Evolutionary conservation across 2,113 vertebrate genomes (phyloP).

Genomic region (Gobius niger): DNA sequence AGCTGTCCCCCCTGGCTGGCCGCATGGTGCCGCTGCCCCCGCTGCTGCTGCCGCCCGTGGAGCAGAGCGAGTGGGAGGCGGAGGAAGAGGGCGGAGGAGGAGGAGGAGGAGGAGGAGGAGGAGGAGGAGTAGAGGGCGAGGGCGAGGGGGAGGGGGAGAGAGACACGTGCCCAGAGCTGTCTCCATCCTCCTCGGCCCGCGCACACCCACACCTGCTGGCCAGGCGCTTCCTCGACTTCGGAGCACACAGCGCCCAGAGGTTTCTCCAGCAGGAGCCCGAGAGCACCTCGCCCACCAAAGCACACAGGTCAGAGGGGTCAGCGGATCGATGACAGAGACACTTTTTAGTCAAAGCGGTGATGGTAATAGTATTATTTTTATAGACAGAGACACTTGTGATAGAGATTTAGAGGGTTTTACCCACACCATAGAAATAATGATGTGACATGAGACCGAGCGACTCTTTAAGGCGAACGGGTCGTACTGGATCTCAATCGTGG

Average conservation of each 20-base stretch:
- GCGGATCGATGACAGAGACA: no score
- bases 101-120: constrained; percentile 78
- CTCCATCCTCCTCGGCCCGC: constrained; percentile 64
- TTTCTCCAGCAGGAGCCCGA: constrained; percentile 91
- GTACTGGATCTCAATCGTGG: no score
- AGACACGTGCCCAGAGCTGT: constrained; percentile 77
- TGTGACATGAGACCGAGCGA: no score
- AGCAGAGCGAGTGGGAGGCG: constrained; percentile 74
- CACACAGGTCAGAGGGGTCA: constrained; percentile 79
- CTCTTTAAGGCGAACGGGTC: no score
- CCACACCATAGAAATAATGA: no score
- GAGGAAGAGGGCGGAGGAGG: constrained; percentile 71
- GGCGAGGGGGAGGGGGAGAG: constrained; percentile 56
- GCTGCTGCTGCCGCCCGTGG: constrained; percentile 76
- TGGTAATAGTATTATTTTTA: no score
- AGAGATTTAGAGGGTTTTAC: no score
- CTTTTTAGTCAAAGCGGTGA: no score
- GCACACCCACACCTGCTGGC: constrained; percentile 82
- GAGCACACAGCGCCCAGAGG: constrained; percentile 85
- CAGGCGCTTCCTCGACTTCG: constrained; percentile 91
- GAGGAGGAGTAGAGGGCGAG: constrained; percentile 45
- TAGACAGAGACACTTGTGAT: no score
- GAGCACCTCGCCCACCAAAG: constrained; percentile 86
- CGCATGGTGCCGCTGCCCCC: constrained; percentile 88
- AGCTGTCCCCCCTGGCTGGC: constrained; percentile 94